phyloP scores from a whole-genome alignment of 2,797 vertebrate genomes.

The Cirrhinus molitorella region DNA sequence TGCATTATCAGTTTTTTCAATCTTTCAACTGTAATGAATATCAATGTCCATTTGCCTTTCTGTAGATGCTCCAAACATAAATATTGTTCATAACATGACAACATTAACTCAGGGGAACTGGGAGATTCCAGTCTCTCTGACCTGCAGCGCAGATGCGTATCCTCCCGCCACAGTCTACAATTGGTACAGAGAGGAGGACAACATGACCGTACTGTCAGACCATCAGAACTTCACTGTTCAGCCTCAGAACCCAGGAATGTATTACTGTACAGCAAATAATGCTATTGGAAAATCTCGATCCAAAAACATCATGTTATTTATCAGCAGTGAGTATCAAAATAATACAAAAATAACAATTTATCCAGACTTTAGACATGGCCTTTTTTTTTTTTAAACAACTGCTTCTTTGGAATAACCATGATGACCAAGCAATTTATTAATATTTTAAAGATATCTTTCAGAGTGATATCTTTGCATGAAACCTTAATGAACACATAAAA shows the following conservation, averaged over 20 bases:
- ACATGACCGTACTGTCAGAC: accelerated
- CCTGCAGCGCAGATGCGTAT: conserved; percentile 64
- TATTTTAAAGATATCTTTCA: background rate
- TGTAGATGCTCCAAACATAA: conserved; percentile 70
- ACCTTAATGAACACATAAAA: background rate
- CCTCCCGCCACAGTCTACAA: conserved; percentile 39
- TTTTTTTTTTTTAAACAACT: background rate
- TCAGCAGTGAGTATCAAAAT: conserved; percentile 64
- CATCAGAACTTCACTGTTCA: conserved; percentile 50
- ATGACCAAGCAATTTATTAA: background rate
- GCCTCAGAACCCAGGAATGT: conserved; percentile 65
- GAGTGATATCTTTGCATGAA: background rate
- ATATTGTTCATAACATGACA: conserved; percentile 51
- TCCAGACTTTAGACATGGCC: background rate
- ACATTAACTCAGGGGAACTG: background rate
- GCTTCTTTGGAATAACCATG: background rate
- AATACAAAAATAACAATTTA: background rate
- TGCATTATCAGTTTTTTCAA: background rate
- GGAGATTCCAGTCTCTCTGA: conserved; percentile 57
- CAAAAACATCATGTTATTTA: conserved; percentile 44
- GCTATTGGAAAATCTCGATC: conserved; percentile 43
- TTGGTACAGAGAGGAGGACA: conserved; percentile 63
- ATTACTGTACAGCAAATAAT: conserved; percentile 71
- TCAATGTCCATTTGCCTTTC: background rate
- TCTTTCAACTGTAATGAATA: background rate